Conservation (phyloP, 2,888 invertebrate species). For the Drosophila anceps region DNA sequence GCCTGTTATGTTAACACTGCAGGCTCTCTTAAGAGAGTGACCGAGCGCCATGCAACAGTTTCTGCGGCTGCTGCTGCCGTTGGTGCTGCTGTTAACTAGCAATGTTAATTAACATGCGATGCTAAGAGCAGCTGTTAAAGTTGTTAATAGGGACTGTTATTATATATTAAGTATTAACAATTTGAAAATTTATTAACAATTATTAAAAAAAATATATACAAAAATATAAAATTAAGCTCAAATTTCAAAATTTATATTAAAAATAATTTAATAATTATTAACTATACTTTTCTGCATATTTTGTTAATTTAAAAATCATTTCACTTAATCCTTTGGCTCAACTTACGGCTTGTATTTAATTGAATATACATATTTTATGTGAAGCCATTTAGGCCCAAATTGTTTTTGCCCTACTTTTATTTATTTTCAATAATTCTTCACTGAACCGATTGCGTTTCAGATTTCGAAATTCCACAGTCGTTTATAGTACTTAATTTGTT, state of each 20-base stretch:
- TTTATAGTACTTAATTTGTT: slow-evolving; percentile 70
- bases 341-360: neutral
- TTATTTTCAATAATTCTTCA: slow-evolving; percentile 20
- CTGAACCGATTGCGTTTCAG: slow-evolving; percentile 5
- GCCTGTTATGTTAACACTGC: slow-evolving; percentile 24
- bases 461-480: slow-evolving; percentile 25
- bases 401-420: neutral
- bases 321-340: neutral
- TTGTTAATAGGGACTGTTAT: slow-evolving; percentile 2
- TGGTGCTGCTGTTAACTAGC: slow-evolving; percentile 16
- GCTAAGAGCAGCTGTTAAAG: neutral
- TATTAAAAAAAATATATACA: too few relatives aligned
- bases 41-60: slow-evolving; percentile 15
- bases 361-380: neutral
- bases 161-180: neutral
- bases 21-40: slow-evolving; percentile 40
- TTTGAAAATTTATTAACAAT: neutral
- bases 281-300: neutral
- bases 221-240: neutral
- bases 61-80: slow-evolving; percentile 2
- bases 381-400: neutral
- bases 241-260: neutral
- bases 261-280: neutral
- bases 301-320: neutral
- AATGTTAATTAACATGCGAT: slow-evolving; percentile 2